Percentiles rank a stretch among this genome's conserved stretches.
phyloP scores from a whole-genome alignment of 2,888 invertebrate species.

The Alsophila aescularia region DNA sequence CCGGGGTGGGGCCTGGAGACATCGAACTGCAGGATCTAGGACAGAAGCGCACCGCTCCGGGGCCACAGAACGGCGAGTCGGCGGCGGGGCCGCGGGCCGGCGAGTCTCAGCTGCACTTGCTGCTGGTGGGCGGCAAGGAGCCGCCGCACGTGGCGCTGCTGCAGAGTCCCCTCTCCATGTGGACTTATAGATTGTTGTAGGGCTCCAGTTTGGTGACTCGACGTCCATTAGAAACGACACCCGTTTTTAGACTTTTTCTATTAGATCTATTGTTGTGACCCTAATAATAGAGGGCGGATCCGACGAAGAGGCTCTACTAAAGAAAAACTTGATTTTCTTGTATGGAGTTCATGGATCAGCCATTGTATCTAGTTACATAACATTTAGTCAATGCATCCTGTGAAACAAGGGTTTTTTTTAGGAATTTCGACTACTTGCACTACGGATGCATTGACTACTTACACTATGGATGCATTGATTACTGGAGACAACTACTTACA shows the following conservation, averaged over 20 bases:
- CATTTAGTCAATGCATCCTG: no score
- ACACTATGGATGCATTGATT: no score
- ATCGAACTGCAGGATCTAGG: slow-evolving; percentile 71
- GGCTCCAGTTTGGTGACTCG: background rate
- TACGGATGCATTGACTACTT: no score
- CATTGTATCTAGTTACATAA: no score
- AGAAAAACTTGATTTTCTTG: no score
- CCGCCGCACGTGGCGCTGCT: slow-evolving; percentile 90
- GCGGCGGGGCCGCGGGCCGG: slow-evolving; percentile 64
- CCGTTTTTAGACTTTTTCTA: slow-evolving; percentile 21
- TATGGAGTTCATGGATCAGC: no score
- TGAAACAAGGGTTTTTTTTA: no score
- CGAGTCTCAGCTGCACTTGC: slow-evolving; percentile 52
- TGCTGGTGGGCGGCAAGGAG: slow-evolving; percentile 91
- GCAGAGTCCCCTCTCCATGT: slow-evolving; percentile 90
- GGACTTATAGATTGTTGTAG: slow-evolving; percentile 87
- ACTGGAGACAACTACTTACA: no score
- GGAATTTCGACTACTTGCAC: no score
- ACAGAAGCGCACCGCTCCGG: slow-evolving; percentile 32
- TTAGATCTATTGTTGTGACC: slow-evolving; percentile 21
- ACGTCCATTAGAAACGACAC: slow-evolving; percentile 3
- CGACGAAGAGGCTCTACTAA: no score
- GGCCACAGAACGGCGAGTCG: slow-evolving; percentile 49
- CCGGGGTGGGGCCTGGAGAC: slow-evolving; percentile 82
- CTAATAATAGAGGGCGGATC: background rate